These are phyloP conservation scores for Anseranas semipalmata DNA, from an alignment of 2,113 vertebrate genomes.

Conservation along the genomic window DNA sequence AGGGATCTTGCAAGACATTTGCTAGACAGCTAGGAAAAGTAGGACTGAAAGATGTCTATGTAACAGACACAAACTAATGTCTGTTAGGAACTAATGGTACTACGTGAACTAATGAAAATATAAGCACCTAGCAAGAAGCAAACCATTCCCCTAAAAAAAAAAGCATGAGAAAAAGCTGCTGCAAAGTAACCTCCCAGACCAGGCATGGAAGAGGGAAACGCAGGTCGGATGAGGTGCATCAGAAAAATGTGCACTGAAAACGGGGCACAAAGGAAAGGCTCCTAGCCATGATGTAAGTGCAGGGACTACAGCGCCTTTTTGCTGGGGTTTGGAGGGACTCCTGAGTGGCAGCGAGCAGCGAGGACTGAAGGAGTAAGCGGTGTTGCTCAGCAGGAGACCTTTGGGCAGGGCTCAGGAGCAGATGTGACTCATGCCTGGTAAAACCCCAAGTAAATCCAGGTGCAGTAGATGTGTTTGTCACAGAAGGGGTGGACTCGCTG, in stretches of 20 bases:
- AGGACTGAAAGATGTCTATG: background rate
- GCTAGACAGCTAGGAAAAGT: background rate
- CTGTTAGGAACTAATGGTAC: too few species aligned
- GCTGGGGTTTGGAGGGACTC: background rate
- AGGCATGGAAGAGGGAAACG: background rate
- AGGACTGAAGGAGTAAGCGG: background rate
- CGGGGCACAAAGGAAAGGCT: background rate
- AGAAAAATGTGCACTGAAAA: background rate
- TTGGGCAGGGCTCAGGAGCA: background rate
- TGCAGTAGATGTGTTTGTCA: accelerated
- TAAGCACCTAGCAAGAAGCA: background rate
- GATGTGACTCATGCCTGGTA: background rate
- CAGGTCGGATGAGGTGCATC: background rate
- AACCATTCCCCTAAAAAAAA: background rate
- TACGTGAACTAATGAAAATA: background rate
- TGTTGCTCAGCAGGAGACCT: background rate
- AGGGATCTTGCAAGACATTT: background rate
- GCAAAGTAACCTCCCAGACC: background rate
- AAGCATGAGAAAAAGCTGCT: background rate
- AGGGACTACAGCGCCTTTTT: background rate
- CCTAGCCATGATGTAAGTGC: accelerated
- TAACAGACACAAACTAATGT: background rate
- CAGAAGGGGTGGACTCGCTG: background rate
- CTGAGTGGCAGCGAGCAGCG: accelerated
- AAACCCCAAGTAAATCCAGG: background rate